Evolutionary conservation across 2,797 vertebrate genomes (phyloP).

Genomic region (Acestrorhynchus altus): DNA sequence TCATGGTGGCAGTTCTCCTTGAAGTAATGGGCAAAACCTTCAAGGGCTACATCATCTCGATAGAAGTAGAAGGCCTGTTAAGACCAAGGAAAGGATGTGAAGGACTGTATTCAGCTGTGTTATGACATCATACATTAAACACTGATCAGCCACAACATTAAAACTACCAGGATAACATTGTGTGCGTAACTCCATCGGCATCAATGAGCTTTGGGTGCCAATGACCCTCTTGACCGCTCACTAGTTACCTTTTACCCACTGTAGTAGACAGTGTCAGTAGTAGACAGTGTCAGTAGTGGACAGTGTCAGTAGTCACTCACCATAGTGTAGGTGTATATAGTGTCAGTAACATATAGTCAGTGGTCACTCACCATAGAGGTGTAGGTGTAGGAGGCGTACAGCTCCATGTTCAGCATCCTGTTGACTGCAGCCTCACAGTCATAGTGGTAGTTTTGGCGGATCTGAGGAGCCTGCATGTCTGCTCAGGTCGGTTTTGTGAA

Average conservation of each 20-base stretch:
- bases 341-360: background rate
- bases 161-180: too few relatives aligned
- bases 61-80: conserved; percentile 77
- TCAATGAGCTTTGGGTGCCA: too few relatives aligned
- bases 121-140: too few relatives aligned
- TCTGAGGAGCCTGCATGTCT: conserved; percentile 75
- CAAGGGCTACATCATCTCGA: conserved; percentile 81
- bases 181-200: too few relatives aligned
- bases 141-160: too few relatives aligned
- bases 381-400: conserved; percentile 81
- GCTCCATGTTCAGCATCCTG: conserved; percentile 84
- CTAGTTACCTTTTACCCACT: too few relatives aligned
- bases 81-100: background rate
- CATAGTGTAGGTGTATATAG: too few relatives aligned
- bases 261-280: too few relatives aligned
- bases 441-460: conserved; percentile 85
- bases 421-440: conserved; percentile 85
- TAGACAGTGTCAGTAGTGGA: too few relatives aligned
- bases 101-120: too few relatives aligned
- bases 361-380: conserved; percentile 71
- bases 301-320: too few relatives aligned
- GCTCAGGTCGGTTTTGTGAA: conserved; percentile 13
- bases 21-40: conserved; percentile 79
- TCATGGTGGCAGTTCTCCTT: conserved; percentile 75
- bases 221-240: too few relatives aligned